Evolutionary conservation across 2,113 vertebrate genomes (phyloP).

Genomic region (Atrichornis clamosus): DNA sequence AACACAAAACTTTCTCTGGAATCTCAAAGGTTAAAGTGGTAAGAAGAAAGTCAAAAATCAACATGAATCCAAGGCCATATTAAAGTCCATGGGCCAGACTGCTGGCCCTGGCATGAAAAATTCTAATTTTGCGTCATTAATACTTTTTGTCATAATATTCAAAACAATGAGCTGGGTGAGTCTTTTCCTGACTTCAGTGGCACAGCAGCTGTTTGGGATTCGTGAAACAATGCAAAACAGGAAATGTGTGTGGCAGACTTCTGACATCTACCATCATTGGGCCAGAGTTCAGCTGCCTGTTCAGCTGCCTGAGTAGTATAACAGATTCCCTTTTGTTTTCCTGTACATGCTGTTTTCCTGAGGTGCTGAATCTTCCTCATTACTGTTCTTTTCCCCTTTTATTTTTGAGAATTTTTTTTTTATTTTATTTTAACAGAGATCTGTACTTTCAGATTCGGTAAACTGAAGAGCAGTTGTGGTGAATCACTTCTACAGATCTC

Average conservation of each 20-base stretch:
- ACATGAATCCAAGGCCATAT: neutral
- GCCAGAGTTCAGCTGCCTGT: conserved; percentile 38
- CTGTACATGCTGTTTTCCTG: neutral
- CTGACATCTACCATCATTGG: neutral
- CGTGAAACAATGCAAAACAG: conserved; percentile 46
- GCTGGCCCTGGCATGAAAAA: neutral
- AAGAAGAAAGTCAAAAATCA: neutral
- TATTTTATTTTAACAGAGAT: neutral
- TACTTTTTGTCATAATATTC: conserved; percentile 26
- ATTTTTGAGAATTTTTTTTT: neutral
- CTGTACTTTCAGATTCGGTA: neutral
- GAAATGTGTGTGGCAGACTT: conserved; percentile 29
- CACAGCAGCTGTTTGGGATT: conserved; percentile 27
- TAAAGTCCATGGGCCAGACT: neutral
- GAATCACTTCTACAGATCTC: neutral
- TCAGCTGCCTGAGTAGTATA: neutral
- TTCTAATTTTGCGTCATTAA: conserved; percentile 47
- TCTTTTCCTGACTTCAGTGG: conserved; percentile 43
- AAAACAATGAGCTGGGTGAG: conserved; percentile 56
- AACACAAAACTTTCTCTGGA: neutral
- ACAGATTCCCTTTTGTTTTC: conserved; percentile 27
- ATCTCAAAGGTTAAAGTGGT: neutral
- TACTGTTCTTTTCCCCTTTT: neutral
- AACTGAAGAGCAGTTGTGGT: neutral
- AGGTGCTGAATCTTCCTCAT: neutral